Evolutionary conservation across 2,113 vertebrate genomes (phyloP).

Genomic region (Panurus biarmicus): DNA sequence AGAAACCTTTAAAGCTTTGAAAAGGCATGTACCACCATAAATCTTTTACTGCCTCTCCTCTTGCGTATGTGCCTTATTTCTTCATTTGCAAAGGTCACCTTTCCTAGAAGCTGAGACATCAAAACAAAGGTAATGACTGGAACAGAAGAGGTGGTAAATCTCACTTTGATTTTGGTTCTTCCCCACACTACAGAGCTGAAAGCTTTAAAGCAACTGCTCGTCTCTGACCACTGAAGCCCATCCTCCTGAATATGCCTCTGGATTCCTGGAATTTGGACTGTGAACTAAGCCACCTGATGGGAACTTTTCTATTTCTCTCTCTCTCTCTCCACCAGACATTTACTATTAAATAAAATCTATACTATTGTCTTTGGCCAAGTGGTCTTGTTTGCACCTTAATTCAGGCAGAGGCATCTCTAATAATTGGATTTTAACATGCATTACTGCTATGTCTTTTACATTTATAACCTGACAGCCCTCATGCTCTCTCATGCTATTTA

Average conservation of each 20-base stretch:
- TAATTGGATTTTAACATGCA: background rate
- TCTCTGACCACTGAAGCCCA: background rate
- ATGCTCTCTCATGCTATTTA: background rate
- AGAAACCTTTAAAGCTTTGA: slow-evolving; percentile 21
- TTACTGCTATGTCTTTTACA: background rate
- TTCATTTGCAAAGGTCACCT: slow-evolving; percentile 54
- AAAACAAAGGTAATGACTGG: background rate
- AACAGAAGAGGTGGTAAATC: background rate
- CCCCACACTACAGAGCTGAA: background rate
- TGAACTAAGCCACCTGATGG: background rate
- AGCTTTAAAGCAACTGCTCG: background rate
- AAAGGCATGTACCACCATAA: background rate
- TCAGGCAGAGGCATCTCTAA: background rate
- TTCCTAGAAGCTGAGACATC: background rate
- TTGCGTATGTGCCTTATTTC: slow-evolving; percentile 5
- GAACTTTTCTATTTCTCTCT: background rate
- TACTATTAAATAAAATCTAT: background rate
- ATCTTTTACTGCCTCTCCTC: background rate
- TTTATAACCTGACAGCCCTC: background rate
- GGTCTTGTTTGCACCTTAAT: background rate
- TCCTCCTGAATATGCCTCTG: background rate
- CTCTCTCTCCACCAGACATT: background rate
- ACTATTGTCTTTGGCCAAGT: background rate
- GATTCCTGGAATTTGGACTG: background rate
- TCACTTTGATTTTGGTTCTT: background rate